A percentile compares a stretch with the other conserved stretches of the same genome.
Evolutionary conservation across 2,113 vertebrate genomes (phyloP).

Genomic region (Trematomus loennbergii): DNA sequence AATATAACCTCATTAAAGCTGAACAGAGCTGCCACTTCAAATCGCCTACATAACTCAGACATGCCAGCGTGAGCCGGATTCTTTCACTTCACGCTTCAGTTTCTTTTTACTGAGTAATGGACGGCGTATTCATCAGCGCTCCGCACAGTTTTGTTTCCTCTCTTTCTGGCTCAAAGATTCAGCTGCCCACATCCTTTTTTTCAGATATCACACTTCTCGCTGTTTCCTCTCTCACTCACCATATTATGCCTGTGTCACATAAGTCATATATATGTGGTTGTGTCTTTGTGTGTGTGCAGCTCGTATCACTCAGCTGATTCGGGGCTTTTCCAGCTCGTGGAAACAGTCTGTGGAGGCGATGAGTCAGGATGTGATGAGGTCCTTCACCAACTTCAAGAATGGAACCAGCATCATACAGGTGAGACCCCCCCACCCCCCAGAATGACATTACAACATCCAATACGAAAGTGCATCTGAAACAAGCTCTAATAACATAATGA

Average conservation of each 20-base stretch:
- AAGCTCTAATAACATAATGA: too few relatives aligned
- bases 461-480: too few relatives aligned
- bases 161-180: background rate
- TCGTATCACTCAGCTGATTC: conserved; percentile 89
- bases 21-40: background rate
- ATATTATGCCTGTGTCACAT: background rate
- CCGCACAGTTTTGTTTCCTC: conserved; percentile 24
- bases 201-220: background rate
- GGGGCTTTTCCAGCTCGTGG: conserved; percentile 91
- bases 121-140: background rate
- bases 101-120: conserved; percentile 39
- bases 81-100: background rate
- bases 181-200: conserved; percentile 12
- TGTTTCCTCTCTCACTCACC: background rate
- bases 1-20: background rate
- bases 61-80: background rate
- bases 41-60: background rate
- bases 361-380: conserved; percentile 95
- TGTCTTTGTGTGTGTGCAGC: conserved; percentile 70
- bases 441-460: too few relatives aligned
- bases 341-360: conserved; percentile 91
- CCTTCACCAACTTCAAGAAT: conserved; percentile 95
- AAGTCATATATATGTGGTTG: background rate
- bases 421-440: background rate
- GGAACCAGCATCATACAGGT: conserved; percentile 96